These are phyloP conservation scores for Coranthus polyacanthus DNA, from an alignment of 2,797 vertebrate species.

Conservation along the genomic window DNA sequence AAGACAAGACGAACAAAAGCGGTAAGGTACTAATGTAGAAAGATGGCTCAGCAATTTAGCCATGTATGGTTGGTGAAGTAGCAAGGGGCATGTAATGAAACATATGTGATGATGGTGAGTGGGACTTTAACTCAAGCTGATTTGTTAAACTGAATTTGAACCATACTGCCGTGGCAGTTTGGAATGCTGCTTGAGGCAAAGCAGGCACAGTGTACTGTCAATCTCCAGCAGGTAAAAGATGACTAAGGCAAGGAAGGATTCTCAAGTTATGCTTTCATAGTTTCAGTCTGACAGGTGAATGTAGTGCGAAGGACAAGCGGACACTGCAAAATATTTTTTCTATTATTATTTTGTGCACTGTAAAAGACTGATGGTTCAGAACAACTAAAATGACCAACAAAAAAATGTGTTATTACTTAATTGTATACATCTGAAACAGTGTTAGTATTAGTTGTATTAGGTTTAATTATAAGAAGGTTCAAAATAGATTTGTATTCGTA, in stretches of 20 bases:
- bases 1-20: conserved; percentile 36
- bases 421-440: no score
- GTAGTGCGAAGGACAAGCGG: conserved; percentile 12
- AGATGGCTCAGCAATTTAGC: conserved; percentile 55
- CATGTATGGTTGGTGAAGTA: conserved; percentile 29
- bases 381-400: background rate
- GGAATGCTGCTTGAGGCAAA: conserved; percentile 23
- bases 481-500: conserved; percentile 13
- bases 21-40: conserved; percentile 45
- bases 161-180: background rate
- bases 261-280: conserved; percentile 41
- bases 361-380: conserved; percentile 1
- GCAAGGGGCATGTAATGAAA: conserved; percentile 57
- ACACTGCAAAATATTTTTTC: conserved; percentile 11
- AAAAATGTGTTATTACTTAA: background rate
- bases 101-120: conserved; percentile 33
- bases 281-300: conserved; percentile 34
- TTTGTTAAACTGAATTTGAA: conserved; percentile 35
- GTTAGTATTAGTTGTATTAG: no score
- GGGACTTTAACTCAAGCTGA: conserved; percentile 39
- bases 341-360: conserved; percentile 13
- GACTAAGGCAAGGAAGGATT: conserved; percentile 10
- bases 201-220: conserved; percentile 22
- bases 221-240: conserved; percentile 34
- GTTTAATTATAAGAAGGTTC: background rate